Evolutionary conservation across 2,797 vertebrate genomes (phyloP).

Genomic region (Danio jaintianensis): DNA sequence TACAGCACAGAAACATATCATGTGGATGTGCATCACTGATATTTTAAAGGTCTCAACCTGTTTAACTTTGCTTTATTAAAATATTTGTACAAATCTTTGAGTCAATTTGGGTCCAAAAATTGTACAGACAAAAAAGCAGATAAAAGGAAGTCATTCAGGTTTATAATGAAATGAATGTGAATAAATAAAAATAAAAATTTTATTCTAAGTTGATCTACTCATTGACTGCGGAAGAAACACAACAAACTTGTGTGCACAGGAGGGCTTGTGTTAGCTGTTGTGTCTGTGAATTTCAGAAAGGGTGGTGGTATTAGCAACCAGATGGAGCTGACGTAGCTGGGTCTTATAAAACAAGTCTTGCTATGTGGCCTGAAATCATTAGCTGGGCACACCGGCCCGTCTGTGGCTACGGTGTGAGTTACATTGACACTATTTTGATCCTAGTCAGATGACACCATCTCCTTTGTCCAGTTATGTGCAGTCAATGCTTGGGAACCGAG

Average conservation of each 20-base stretch:
- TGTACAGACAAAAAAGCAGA: not conserved
- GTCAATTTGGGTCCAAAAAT: not conserved
- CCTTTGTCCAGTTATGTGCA: constrained; percentile 83
- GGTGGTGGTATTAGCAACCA: constrained; percentile 69
- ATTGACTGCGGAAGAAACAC: constrained; percentile 57
- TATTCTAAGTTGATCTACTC: not conserved
- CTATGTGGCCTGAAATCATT: constrained; percentile 83
- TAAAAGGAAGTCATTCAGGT: not conserved
- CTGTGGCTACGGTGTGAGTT: constrained; percentile 78
- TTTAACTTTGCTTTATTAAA: not conserved
- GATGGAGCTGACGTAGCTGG: constrained; percentile 54
- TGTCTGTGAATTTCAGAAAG: constrained; percentile 68
- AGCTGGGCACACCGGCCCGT: constrained; percentile 71
- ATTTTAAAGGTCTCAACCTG: constrained; percentile 19
- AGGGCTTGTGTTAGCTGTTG: constrained; percentile 65
- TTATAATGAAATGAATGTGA: not conserved
- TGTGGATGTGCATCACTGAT: constrained; percentile 52
- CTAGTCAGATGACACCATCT: constrained; percentile 82
- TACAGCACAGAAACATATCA: constrained; percentile 22
- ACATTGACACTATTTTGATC: constrained; percentile 84
- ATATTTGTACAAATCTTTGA: not conserved
- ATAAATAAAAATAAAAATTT: not conserved
- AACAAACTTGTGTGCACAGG: constrained; percentile 71
- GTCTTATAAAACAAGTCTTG: constrained; percentile 58
- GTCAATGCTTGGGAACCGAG: constrained; percentile 78